phyloP scores from a whole-genome alignment of 2,113 vertebrate species.

The Toxotes chatareus region DNA sequence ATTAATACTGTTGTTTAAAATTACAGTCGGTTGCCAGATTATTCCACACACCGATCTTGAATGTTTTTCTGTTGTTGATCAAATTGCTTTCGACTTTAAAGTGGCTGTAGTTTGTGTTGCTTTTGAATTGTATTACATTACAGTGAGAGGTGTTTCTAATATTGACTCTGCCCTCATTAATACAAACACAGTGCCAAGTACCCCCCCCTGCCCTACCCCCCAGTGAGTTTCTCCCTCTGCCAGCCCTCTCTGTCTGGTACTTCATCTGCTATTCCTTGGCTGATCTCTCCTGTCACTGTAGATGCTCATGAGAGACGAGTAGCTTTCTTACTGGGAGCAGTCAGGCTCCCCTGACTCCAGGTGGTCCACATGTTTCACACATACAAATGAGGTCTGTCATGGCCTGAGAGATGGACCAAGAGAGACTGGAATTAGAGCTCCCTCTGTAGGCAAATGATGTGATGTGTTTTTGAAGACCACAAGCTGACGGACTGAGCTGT shows the following conservation, averaged over 20 bases:
- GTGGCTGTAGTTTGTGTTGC: too few species aligned
- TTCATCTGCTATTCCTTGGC: slow-evolving; percentile 24
- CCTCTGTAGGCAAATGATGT: slow-evolving; percentile 47
- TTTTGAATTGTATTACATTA: neutral
- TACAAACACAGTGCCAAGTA: neutral
- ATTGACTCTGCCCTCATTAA: slow-evolving; percentile 3
- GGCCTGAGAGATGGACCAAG: neutral
- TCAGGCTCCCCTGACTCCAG: slow-evolving; percentile 29
- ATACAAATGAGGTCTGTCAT: slow-evolving; percentile 45
- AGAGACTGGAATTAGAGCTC: slow-evolving; percentile 37
- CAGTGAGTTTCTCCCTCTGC: neutral
- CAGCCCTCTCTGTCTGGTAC: neutral
- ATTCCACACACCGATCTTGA: too few species aligned
- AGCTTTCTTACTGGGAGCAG: slow-evolving; percentile 21
- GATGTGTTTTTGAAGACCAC: neutral
- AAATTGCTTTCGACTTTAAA: too few species aligned
- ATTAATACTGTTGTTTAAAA: too few species aligned
- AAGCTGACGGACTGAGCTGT: neutral
- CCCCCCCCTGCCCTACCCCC: neutral
- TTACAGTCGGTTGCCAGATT: too few species aligned
- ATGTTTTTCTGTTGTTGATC: too few species aligned
- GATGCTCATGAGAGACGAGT: slow-evolving; percentile 33
- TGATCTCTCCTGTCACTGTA: slow-evolving; percentile 22
- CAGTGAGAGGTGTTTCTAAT: neutral
- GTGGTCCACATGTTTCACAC: slow-evolving; percentile 34